Evolutionary conservation across 2,888 invertebrate species (phyloP).

Genomic region (Galeopsomyia nigrocyanea): DNA sequence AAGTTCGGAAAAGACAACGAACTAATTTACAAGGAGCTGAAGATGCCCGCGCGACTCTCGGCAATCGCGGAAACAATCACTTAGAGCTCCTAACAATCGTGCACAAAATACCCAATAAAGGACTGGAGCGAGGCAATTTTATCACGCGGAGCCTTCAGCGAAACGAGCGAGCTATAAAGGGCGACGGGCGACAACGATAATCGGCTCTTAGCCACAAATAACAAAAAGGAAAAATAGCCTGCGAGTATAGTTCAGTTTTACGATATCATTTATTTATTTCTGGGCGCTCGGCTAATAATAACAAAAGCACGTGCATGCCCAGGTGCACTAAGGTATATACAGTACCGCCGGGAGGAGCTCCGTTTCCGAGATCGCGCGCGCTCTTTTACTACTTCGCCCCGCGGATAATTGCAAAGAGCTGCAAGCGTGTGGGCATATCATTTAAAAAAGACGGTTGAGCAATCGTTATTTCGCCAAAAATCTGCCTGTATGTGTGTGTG

Average conservation of each 20-base stretch:
- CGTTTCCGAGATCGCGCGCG: slow-evolving; percentile 8
- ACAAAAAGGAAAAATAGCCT: background rate
- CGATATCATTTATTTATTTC: slow-evolving; percentile 37
- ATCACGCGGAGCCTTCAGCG: slow-evolving; percentile 20
- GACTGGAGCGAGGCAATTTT: no score
- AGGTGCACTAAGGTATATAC: background rate
- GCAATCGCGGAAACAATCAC: slow-evolving; percentile 33
- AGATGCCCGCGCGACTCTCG: background rate
- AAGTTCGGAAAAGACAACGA: background rate
- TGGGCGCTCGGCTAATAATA: slow-evolving; percentile 35
- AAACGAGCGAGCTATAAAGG: background rate
- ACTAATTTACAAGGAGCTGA: slow-evolving; percentile 27
- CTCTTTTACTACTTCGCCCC: slow-evolving; percentile 8
- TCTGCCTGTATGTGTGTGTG: no score
- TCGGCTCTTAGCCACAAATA: background rate
- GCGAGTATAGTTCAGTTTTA: slow-evolving; percentile 6
- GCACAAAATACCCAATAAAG: slow-evolving; percentile 37
- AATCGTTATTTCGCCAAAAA: slow-evolving; percentile 20
- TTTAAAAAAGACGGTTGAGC: background rate
- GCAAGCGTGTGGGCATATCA: slow-evolving; percentile 19
- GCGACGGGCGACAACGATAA: slow-evolving; percentile 18
- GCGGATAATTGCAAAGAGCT: slow-evolving; percentile 11
- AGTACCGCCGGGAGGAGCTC: slow-evolving; percentile 5
- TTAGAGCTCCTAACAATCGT: slow-evolving; percentile 30
- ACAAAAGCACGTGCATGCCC: background rate